These are phyloP conservation scores for Hydrozoanthus gracilis DNA, from an alignment of 92 coral and sea anemone species.

Conservation along the genomic window DNA sequence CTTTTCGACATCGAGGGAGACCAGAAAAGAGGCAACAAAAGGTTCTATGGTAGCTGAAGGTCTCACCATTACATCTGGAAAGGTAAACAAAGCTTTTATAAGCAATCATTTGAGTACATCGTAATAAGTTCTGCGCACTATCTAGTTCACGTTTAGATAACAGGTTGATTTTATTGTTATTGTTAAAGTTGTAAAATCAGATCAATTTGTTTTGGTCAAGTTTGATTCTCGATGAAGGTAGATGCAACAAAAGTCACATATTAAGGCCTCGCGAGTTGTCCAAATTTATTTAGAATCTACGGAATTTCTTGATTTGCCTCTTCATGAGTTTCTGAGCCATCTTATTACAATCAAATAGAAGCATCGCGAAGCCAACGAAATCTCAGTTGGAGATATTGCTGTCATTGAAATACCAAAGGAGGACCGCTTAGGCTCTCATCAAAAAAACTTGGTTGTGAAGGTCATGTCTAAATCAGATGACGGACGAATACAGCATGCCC, in stretches of 20 bases:
- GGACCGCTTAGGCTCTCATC: slow-evolving; percentile 5
- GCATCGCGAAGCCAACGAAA: neutral
- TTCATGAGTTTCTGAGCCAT: neutral
- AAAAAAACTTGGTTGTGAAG: slow-evolving; percentile 28
- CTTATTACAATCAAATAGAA: too few species aligned
- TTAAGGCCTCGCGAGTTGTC: too few species aligned
- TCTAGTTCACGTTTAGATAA: neutral
- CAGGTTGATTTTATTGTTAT: too few species aligned
- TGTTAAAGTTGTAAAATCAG: too few species aligned
- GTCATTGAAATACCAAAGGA: slow-evolving; percentile 31
- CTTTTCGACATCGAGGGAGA: slow-evolving; percentile 2
- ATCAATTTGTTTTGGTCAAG: too few species aligned
- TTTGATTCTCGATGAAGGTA: too few species aligned
- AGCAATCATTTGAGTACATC: neutral
- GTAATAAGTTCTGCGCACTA: neutral
- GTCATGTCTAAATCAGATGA: slow-evolving; percentile 9
- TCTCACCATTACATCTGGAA: slow-evolving; percentile 15
- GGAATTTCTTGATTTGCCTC: neutral
- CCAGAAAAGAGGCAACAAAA: slow-evolving; percentile 34
- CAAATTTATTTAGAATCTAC: neutral
- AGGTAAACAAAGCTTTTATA: neutral
- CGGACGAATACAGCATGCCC: slow-evolving; percentile 20
- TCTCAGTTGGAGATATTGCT: slow-evolving; percentile 25
- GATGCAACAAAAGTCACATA: too few species aligned
- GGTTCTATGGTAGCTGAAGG: slow-evolving; percentile 45